These are phyloP conservation scores for Lasioglossum leucozonium DNA, from an alignment of 2,888 invertebrate species.

Conservation along the genomic window DNA sequence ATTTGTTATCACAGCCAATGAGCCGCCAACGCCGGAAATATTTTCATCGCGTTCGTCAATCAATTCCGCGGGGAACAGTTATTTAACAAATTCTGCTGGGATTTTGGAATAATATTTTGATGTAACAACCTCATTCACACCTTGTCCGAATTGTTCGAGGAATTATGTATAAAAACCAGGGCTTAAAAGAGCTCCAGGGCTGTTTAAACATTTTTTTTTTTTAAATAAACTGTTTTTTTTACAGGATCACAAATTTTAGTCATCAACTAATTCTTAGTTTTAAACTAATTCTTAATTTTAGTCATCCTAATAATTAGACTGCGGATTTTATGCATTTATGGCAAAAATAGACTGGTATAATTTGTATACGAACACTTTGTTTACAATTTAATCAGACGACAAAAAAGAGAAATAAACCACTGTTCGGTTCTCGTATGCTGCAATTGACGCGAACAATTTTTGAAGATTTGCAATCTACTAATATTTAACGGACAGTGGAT, in stretches of 20 bases:
- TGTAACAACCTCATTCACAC: background rate
- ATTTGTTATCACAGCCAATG: slow-evolving; percentile 23
- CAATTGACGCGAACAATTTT: too few species aligned
- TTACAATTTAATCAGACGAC: too few species aligned
- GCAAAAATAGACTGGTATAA: background rate
- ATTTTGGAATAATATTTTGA: background rate
- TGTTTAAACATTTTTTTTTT: too few species aligned
- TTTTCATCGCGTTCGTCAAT: slow-evolving; percentile 14
- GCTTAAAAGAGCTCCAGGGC: background rate
- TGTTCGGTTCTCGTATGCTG: too few species aligned
- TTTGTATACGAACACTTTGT: too few species aligned
- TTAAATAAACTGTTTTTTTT: too few species aligned
- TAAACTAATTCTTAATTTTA: too few species aligned
- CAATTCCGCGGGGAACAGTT: background rate
- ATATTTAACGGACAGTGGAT: too few species aligned
- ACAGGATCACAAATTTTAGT: background rate
- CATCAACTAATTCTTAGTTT: too few species aligned
- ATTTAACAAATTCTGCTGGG: background rate
- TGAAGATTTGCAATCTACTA: too few species aligned
- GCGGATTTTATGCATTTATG: background rate
- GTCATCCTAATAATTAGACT: background rate
- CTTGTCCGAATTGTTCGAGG: background rate
- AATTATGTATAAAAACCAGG: too few species aligned
- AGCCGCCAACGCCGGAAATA: slow-evolving; percentile 10
- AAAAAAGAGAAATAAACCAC: too few species aligned